phyloP scores from a whole-genome alignment of 2,797 vertebrate genomes.

The Schizopygopsis malacanthus region DNA sequence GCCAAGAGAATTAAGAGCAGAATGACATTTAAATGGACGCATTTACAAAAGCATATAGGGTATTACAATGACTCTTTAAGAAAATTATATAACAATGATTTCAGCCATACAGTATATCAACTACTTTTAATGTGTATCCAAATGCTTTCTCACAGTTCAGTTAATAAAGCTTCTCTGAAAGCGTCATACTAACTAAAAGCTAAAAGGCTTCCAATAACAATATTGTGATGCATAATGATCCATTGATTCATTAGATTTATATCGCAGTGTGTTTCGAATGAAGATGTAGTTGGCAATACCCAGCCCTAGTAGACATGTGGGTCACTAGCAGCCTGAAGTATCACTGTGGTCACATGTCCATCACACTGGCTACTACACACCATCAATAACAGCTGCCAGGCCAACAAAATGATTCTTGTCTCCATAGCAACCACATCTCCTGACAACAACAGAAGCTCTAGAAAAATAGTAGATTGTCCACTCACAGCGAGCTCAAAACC shows the following conservation, averaged over 20 bases:
- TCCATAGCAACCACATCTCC: slow-evolving; percentile 64
- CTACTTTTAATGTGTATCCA: not conserved
- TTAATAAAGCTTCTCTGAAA: not conserved
- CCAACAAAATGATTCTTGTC: slow-evolving; percentile 49
- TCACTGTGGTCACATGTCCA: slow-evolving; percentile 51
- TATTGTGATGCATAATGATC: not conserved
- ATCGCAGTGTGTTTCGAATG: not conserved
- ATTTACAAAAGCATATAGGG: not conserved
- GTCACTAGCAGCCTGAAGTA: slow-evolving; percentile 41
- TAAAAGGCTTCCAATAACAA: not conserved
- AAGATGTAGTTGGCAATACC: not conserved
- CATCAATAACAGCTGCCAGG: slow-evolving; percentile 52
- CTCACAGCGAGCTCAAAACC: slow-evolving; percentile 49
- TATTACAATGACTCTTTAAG: not conserved
- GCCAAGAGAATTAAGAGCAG: not conserved
- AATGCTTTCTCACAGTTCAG: not conserved
- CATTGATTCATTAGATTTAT: not conserved
- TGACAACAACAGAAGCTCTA: slow-evolving; percentile 61
- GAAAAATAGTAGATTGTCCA: slow-evolving; percentile 59
- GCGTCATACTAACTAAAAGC: too few relatives aligned
- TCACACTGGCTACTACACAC: slow-evolving; percentile 22
- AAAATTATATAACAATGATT: not conserved
- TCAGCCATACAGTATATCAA: not conserved
- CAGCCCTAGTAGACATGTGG: slow-evolving; percentile 23
- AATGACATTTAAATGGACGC: not conserved